Evolutionary conservation across 2,797 vertebrate genomes (phyloP).

Genomic region (Meda fulgida): DNA sequence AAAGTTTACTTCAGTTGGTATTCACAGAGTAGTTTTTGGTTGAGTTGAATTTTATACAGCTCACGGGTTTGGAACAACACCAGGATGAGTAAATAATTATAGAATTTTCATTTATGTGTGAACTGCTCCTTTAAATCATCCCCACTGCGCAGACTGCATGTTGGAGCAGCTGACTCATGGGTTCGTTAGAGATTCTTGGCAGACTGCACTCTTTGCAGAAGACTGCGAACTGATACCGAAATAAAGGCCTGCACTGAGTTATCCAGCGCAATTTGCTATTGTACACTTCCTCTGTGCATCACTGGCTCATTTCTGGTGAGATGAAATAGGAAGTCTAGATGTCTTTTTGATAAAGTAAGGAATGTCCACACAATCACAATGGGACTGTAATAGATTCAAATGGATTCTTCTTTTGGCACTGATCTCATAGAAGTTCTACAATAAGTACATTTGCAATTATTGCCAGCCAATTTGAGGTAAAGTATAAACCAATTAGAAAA

Average conservation of each 20-base stretch:
- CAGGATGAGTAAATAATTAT: conserved; percentile 17
- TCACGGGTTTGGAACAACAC: not conserved
- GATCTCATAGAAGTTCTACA: conserved; percentile 27
- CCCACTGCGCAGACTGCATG: conserved; percentile 29
- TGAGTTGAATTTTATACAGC: not conserved
- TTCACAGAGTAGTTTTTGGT: not conserved
- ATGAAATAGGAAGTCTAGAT: conserved; percentile 31
- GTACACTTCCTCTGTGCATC: conserved; percentile 35
- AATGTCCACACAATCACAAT: conserved; percentile 26
- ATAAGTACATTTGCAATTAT: conserved; percentile 4
- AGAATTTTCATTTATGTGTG: not conserved
- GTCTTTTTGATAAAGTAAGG: conserved; percentile 46
- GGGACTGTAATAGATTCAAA: conserved; percentile 12
- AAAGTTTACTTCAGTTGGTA: not conserved
- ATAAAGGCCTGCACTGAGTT: conserved; percentile 51
- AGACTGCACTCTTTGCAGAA: conserved; percentile 48
- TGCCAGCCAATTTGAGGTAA: conserved; percentile 2
- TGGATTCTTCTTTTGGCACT: conserved; percentile 34
- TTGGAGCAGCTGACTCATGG: conserved; percentile 43
- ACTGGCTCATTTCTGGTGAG: conserved; percentile 36
- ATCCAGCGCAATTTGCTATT: conserved; percentile 47
- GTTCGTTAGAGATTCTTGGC: conserved; percentile 32
- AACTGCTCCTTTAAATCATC: conserved; percentile 32
- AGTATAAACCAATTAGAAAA: conserved; percentile 2
- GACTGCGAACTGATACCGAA: conserved; percentile 51